Percentiles rank a stretch among this genome's conserved stretches.
These are phyloP conservation scores for Nomada ferruginata DNA, from an alignment of 2,888 invertebrate genomes.

Conservation along the genomic window DNA sequence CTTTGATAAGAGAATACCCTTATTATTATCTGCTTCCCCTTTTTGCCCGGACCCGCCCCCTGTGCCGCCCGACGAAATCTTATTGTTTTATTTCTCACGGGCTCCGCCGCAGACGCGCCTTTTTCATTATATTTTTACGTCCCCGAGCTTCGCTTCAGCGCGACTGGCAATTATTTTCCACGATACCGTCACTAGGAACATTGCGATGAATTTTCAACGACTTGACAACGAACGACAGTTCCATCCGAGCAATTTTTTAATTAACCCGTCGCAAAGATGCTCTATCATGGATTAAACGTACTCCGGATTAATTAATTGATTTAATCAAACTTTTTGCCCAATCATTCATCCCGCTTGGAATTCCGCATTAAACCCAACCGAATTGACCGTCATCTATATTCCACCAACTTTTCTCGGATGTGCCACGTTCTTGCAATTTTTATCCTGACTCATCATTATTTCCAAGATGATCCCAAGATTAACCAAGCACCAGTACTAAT, in stretches of 20 bases:
- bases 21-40: constrained; percentile 47
- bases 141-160: background rate
- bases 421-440: too few relatives aligned
- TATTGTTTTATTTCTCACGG: constrained; percentile 46
- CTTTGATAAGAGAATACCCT: constrained; percentile 51
- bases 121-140: constrained; percentile 27
- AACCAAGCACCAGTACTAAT: too few relatives aligned
- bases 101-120: constrained; percentile 21
- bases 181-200: background rate
- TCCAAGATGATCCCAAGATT: too few relatives aligned
- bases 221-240: constrained; percentile 9
- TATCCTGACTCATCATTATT: too few relatives aligned
- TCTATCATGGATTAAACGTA: too few relatives aligned
- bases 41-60: background rate
- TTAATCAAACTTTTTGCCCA: too few relatives aligned
- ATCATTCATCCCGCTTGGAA: too few relatives aligned
- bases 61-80: constrained; percentile 32
- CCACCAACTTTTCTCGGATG: too few relatives aligned
- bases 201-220: background rate
- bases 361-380: too few relatives aligned
- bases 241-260: constrained; percentile 1
- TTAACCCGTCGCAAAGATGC: background rate
- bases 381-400: too few relatives aligned
- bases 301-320: too few relatives aligned
- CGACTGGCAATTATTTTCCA: constrained; percentile 32